phyloP scores from a whole-genome alignment of 2,888 invertebrate species.

The Cryptus armator region DNA sequence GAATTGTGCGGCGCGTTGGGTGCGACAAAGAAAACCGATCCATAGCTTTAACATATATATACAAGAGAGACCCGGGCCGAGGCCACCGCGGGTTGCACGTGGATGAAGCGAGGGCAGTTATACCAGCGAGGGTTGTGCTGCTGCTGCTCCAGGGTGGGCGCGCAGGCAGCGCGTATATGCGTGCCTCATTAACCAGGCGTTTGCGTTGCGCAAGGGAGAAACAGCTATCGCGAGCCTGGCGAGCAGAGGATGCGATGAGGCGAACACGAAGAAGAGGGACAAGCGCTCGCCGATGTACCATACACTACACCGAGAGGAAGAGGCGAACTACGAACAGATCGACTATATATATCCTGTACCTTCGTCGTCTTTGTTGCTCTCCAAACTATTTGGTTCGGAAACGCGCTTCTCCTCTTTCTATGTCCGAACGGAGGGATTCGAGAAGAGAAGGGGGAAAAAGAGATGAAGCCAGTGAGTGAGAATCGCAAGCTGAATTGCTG shows the following conservation, averaged over 20 bases:
- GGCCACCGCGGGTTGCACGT: conserved; percentile 19
- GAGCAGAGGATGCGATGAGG: conserved; percentile 52
- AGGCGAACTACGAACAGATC: not conserved
- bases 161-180: conserved; percentile 76
- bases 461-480: conserved; percentile 12
- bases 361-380: not conserved
- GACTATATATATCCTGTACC: no score
- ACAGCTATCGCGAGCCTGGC: conserved; percentile 50
- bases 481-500: not conserved
- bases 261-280: conserved; percentile 34
- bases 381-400: no score
- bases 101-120: conserved; percentile 18
- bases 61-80: conserved; percentile 12
- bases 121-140: conserved; percentile 11
- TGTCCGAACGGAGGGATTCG: not conserved
- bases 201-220: conserved; percentile 70
- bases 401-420: not conserved
- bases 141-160: not conserved
- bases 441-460: not conserved
- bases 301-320: not conserved
- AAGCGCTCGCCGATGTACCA: not conserved
- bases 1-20: conserved; percentile 35
- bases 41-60: not conserved
- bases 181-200: conserved; percentile 81
- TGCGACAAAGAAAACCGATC: conserved; percentile 55